A percentile compares a stretch with the other conserved stretches of the same genome.
phyloP scores from a whole-genome alignment of 2,888 invertebrate species.

The Meiosimyza platycephala region DNA sequence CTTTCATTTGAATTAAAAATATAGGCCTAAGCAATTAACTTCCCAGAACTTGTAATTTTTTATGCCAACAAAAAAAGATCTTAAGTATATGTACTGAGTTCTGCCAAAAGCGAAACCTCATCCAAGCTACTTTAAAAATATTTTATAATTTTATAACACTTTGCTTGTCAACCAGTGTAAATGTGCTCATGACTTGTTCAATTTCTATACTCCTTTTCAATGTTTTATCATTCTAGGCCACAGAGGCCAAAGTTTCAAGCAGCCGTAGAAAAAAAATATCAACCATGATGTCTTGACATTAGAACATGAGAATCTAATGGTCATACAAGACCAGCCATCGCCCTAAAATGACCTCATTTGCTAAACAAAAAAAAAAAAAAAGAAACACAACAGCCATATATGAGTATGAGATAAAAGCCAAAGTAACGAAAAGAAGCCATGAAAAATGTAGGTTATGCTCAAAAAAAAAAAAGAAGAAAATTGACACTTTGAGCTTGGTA shows the following conservation, averaged over 20 bases:
- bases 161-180: too few species aligned
- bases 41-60: too few species aligned
- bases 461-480: slow-evolving; percentile 12
- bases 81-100: too few species aligned
- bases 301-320: slow-evolving; percentile 8
- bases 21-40: too few species aligned
- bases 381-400: not conserved
- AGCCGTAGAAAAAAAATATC: not conserved
- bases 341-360: slow-evolving; percentile 31
- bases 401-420: not conserved
- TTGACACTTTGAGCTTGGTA: slow-evolving; percentile 17
- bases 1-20: too few species aligned
- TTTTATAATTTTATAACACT: too few species aligned
- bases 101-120: too few species aligned
- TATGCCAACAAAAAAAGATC: too few species aligned
- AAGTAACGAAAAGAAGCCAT: not conserved
- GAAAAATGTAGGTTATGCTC: slow-evolving; percentile 29
- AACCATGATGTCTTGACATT: slow-evolving; percentile 14
- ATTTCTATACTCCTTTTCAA: too few species aligned
- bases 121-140: too few species aligned
- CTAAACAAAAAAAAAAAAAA: not conserved
- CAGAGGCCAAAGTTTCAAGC: not conserved
- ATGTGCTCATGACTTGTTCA: too few species aligned
- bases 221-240: not conserved
- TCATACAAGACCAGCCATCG: slow-evolving; percentile 24